phyloP scores from a whole-genome alignment of 2,888 invertebrate genomes.

The Halocaridina rubra region DNA sequence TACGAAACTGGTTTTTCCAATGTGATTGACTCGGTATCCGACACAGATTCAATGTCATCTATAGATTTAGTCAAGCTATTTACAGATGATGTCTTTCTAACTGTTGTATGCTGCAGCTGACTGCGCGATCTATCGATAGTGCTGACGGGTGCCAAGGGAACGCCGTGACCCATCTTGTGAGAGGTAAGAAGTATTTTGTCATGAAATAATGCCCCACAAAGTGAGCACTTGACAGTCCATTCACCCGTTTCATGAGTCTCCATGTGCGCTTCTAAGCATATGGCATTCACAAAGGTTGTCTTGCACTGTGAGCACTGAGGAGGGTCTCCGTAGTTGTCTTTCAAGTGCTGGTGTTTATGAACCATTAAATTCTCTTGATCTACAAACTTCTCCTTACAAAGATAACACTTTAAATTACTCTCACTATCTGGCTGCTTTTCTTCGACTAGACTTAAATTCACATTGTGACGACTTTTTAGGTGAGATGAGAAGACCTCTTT shows the following conservation, averaged over 20 bases:
- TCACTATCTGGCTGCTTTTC: slow-evolving; percentile 32
- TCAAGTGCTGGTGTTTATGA: slow-evolving; percentile 60
- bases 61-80: not conserved
- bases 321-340: slow-evolving; percentile 50
- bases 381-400: slow-evolving; percentile 51
- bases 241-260: slow-evolving; percentile 54
- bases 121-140: slow-evolving; percentile 37
- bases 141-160: slow-evolving; percentile 42
- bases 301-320: slow-evolving; percentile 55
- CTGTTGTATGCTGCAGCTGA: slow-evolving; percentile 40
- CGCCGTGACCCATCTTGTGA: slow-evolving; percentile 58
- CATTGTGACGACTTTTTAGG: slow-evolving; percentile 54
- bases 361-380: slow-evolving; percentile 58
- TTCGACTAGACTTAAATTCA: slow-evolving; percentile 55
- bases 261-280: slow-evolving; percentile 63
- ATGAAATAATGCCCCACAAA: slow-evolving; percentile 49
- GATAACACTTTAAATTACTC: slow-evolving; percentile 53
- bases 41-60: not conserved
- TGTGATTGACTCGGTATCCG: not conserved
- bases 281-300: slow-evolving; percentile 60
- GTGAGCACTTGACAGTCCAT: slow-evolving; percentile 50
- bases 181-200: slow-evolving; percentile 57
- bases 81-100: slow-evolving; percentile 20
- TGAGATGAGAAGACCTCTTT: slow-evolving; percentile 50
- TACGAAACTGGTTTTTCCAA: not conserved